These are phyloP conservation scores for Xylocopa sonorina DNA, from an alignment of 1,140 invertebrate genomes.

Conservation along the genomic window DNA sequence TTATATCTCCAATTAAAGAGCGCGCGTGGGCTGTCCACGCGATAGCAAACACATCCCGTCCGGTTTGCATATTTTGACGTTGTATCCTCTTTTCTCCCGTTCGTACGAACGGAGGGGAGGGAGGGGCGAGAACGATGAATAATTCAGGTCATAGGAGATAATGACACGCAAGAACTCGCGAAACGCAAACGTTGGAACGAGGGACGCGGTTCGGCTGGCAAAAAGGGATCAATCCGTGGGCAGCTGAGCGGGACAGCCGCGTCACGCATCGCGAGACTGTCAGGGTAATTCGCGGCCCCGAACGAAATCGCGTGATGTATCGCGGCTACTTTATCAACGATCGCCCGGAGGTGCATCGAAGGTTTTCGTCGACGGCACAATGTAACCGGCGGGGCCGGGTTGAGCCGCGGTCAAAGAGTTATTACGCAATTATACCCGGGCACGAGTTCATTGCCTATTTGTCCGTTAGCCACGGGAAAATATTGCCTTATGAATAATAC, in stretches of 20 bases:
- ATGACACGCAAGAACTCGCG: too few relatives aligned
- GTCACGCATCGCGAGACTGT: neutral
- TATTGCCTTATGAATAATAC: constrained; percentile 74
- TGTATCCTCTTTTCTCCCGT: too few relatives aligned
- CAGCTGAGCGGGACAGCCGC: neutral
- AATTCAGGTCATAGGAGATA: too few relatives aligned
- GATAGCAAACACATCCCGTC: too few relatives aligned
- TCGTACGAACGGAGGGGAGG: neutral
- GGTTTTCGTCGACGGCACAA: constrained; percentile 53
- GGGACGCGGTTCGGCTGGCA: neutral
- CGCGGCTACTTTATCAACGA: constrained; percentile 40
- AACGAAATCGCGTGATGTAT: constrained; percentile 57
- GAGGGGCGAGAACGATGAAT: too few relatives aligned
- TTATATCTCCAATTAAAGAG: too few relatives aligned
- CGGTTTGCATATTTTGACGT: too few relatives aligned
- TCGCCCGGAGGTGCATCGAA: constrained; percentile 48
- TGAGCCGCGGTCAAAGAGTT: constrained; percentile 60
- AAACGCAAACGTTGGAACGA: too few relatives aligned
- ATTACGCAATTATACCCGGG: constrained; percentile 65
- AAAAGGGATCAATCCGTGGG: too few relatives aligned
- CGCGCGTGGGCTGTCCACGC: too few relatives aligned
- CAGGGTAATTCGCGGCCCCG: constrained; percentile 27
- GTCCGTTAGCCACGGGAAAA: constrained; percentile 64
- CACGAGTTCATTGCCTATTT: constrained; percentile 64
- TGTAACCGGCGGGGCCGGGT: constrained; percentile 45